Conservation (phyloP, 2,888 invertebrate species). For the Leptopterna dolabrata region DNA sequence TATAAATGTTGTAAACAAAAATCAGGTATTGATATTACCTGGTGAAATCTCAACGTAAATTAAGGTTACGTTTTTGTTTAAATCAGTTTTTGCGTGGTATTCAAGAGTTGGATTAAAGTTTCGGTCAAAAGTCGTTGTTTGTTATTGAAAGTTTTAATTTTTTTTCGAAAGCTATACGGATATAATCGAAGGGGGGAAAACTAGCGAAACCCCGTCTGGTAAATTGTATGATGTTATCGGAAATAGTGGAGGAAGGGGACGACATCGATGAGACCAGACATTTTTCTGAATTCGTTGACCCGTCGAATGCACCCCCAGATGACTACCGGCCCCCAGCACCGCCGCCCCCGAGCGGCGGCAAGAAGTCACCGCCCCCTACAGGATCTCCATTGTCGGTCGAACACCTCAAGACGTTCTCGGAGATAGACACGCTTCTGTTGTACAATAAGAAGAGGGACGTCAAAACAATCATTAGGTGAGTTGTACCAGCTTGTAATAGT, state of each 20-base stretch:
- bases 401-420: slow-evolving; percentile 78
- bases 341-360: background rate
- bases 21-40: background rate
- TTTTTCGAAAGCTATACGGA: background rate
- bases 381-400: slow-evolving; percentile 10
- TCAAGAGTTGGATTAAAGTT: background rate
- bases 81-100: background rate
- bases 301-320: slow-evolving; percentile 46
- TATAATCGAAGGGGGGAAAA: background rate
- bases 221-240: slow-evolving; percentile 45
- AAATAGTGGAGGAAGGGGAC: slow-evolving; percentile 46
- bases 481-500: no score
- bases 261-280: slow-evolving; percentile 41
- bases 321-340: slow-evolving; percentile 48
- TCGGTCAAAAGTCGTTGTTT: background rate
- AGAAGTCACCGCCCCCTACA: slow-evolving; percentile 9
- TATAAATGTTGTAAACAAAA: background rate
- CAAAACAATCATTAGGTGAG: slow-evolving; percentile 72
- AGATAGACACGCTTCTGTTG: slow-evolving; percentile 79
- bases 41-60: background rate
- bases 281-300: slow-evolving; percentile 50
- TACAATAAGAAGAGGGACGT: slow-evolving; percentile 80
- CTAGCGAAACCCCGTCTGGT: background rate
- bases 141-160: background rate
- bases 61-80: no score